Evolutionary conservation across 2,797 vertebrate genomes (phyloP).

Genomic region (Alosa sapidissima): DNA sequence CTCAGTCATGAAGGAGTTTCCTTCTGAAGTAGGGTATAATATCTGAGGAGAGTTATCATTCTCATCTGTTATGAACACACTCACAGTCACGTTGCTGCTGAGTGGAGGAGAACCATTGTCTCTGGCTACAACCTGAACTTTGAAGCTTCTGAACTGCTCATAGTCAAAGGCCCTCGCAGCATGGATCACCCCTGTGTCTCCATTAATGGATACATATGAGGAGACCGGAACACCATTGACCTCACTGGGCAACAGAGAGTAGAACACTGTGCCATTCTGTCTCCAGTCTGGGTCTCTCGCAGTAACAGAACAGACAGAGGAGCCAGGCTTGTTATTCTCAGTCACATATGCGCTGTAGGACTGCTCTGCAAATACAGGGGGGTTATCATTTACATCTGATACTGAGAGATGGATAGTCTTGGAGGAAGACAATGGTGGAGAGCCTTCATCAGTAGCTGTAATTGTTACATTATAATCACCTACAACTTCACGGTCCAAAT

Average conservation of each 20-base stretch:
- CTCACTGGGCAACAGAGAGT: constrained; percentile 16
- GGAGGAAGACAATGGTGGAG: constrained; percentile 53
- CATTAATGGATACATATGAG: constrained; percentile 13
- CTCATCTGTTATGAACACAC: constrained; percentile 23
- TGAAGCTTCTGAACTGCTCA: constrained; percentile 14
- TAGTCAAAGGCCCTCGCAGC: constrained; percentile 16
- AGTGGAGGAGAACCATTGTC: constrained; percentile 14
- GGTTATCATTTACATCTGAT: constrained; percentile 46
- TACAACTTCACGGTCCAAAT: constrained; percentile 64
- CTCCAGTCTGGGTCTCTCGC: constrained; percentile 11
- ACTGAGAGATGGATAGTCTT: constrained; percentile 59
- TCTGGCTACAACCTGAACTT: constrained; percentile 17
- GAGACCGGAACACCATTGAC: constrained; percentile 11
- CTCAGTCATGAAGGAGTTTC: too few relatives aligned
- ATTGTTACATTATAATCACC: constrained; percentile 66
- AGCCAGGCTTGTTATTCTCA: constrained; percentile 17
- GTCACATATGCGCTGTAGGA: neutral
- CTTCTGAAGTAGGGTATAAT: too few relatives aligned
- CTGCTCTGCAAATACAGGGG: neutral
- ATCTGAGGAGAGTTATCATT: too few relatives aligned
- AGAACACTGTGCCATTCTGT: constrained; percentile 17
- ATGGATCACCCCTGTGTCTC: constrained; percentile 16
- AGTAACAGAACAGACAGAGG: constrained; percentile 14
- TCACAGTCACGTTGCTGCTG: constrained; percentile 16
- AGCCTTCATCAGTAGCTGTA: constrained; percentile 60